These are phyloP conservation scores for Epinephelus malabaricus DNA, from an alignment of 2,797 vertebrate genomes.

Conservation along the genomic window DNA sequence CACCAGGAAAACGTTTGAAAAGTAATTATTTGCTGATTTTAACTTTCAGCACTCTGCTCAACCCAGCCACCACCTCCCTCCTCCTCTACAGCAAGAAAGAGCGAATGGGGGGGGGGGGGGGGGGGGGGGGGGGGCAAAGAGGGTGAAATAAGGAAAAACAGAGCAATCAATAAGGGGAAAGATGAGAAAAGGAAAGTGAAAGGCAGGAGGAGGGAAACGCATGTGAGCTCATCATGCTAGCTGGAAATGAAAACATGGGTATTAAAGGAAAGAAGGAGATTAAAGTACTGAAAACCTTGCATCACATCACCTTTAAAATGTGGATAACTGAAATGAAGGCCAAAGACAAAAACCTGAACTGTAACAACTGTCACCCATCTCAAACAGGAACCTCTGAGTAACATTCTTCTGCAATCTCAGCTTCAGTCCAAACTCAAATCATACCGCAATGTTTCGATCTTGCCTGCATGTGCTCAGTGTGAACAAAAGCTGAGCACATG, in stretches of 20 bases:
- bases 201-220: conserved; percentile 42
- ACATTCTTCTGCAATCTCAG: conserved; percentile 45
- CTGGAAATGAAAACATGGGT: conserved; percentile 60
- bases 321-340: conserved; percentile 64
- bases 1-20: conserved; percentile 71
- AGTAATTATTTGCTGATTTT: conserved; percentile 61
- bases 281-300: conserved; percentile 37
- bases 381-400: conserved; percentile 42
- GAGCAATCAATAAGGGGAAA: conserved; percentile 66
- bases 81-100: conserved; percentile 44
- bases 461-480: conserved; percentile 59
- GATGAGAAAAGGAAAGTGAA: conserved; percentile 54
- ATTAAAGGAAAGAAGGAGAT: conserved; percentile 18
- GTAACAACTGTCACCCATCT: conserved; percentile 57
- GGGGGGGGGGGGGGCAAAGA: conserved; percentile 23
- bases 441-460: conserved; percentile 55
- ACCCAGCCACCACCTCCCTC: conserved; percentile 31
- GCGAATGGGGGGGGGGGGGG: conserved; percentile 13
- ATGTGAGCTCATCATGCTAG: conserved; percentile 50
- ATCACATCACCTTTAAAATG: conserved; percentile 59
- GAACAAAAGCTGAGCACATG: conserved; percentile 48
- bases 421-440: conserved; percentile 55
- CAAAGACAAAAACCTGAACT: conserved; percentile 68
- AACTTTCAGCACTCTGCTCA: conserved; percentile 66
- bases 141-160: conserved; percentile 39